phyloP scores from a whole-genome alignment of 2,888 invertebrate genomes.

The Acleris literana region DNA sequence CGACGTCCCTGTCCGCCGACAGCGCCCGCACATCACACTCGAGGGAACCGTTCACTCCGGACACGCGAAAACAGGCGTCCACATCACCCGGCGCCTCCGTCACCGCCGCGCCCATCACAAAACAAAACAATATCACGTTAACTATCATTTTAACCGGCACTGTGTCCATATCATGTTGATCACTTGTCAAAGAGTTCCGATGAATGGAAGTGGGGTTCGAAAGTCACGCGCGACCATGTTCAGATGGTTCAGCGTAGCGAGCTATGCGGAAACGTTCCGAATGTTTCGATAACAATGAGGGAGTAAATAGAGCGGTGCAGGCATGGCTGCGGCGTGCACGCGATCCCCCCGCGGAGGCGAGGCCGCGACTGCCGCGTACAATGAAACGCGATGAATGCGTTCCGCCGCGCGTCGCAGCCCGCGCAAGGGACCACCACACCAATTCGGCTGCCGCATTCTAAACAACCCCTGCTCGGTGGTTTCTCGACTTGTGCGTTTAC shows the following conservation, averaged over 20 bases:
- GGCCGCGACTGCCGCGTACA: slow-evolving; percentile 76
- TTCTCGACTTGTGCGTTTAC: slow-evolving; percentile 64
- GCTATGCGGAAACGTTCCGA: slow-evolving; percentile 60
- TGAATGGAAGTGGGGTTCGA: slow-evolving; percentile 65
- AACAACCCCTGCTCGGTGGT: slow-evolving; percentile 67
- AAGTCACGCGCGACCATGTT: slow-evolving; percentile 67
- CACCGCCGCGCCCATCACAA: slow-evolving; percentile 81
- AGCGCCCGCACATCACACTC: slow-evolving; percentile 88
- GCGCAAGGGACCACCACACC: slow-evolving; percentile 51
- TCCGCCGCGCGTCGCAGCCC: slow-evolving; percentile 46
- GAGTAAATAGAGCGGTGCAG: slow-evolving; percentile 62
- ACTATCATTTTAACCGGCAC: slow-evolving; percentile 81
- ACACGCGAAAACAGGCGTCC: slow-evolving; percentile 75
- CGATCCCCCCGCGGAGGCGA: slow-evolving; percentile 74
- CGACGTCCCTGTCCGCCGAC: slow-evolving; percentile 87
- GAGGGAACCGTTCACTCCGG: slow-evolving; percentile 68
- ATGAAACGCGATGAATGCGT: slow-evolving; percentile 75
- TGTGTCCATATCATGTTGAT: slow-evolving; percentile 79
- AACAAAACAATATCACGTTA: slow-evolving; percentile 80
- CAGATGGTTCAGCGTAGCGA: slow-evolving; percentile 60
- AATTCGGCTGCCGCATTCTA: slow-evolving; percentile 76
- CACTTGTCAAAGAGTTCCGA: slow-evolving; percentile 67
- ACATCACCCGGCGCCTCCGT: slow-evolving; percentile 78
- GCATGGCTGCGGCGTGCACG: slow-evolving; percentile 52
- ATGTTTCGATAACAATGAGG: slow-evolving; percentile 62